phyloP scores from a whole-genome alignment of 2,797 vertebrate species.

The Cirrhinus molitorella region DNA sequence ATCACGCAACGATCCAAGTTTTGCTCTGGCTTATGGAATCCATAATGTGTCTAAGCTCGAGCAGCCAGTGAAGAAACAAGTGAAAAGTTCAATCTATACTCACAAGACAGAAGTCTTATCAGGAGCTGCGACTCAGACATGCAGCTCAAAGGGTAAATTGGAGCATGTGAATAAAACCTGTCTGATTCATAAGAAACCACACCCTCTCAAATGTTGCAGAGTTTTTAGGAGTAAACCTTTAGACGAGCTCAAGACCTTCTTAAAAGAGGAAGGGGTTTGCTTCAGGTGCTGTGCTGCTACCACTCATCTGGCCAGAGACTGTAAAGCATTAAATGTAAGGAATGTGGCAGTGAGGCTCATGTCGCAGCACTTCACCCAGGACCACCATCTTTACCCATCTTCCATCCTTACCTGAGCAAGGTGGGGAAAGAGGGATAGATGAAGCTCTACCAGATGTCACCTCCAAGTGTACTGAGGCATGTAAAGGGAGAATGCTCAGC shows the following conservation, averaged over 20 bases:
- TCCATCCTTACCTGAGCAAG: no score
- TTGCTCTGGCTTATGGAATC: neutral
- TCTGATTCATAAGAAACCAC: neutral
- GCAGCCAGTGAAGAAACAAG: neutral
- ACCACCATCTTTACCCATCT: neutral
- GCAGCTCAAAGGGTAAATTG: neutral
- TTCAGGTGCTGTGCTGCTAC: neutral
- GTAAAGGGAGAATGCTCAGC: neutral
- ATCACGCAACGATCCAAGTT: neutral
- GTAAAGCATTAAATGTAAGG: neutral
- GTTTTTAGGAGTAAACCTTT: conserved; percentile 2
- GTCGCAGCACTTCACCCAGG: neutral
- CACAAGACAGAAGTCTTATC: conserved; percentile 9
- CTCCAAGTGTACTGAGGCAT: neutral
- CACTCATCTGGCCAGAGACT: neutral
- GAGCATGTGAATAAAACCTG: neutral
- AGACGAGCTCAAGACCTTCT: neutral
- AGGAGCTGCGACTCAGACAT: neutral
- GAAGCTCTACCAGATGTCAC: neutral
- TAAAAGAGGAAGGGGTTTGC: neutral
- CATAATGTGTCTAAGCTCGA: neutral
- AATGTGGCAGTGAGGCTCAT: neutral
- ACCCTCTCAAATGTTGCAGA: neutral
- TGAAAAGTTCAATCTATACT: conserved; percentile 2
- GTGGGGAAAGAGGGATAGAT: neutral